These are phyloP conservation scores for Drosophila ananassae DNA, from an alignment of 1,140 invertebrate genomes.

Conservation along the genomic window DNA sequence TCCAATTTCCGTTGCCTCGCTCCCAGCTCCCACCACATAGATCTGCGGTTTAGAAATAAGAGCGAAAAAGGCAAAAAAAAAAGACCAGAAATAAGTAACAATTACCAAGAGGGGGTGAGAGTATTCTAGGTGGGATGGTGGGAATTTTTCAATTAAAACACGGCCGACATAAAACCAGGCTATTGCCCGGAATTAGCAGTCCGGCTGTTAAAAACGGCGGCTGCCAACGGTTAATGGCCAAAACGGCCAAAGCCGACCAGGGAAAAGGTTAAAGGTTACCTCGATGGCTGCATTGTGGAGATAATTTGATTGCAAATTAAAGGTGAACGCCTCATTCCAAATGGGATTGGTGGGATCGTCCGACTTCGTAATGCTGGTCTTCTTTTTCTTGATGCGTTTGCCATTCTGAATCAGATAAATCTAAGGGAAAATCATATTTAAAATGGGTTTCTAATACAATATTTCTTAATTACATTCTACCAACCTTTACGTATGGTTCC, in stretches of 20 bases:
- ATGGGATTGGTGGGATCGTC: slow-evolving; percentile 95
- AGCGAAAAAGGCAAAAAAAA: slow-evolving; percentile 1
- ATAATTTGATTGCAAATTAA: slow-evolving; percentile 91
- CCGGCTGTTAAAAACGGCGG: slow-evolving; percentile 33
- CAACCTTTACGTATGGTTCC: slow-evolving; percentile 95
- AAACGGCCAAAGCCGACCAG: neutral
- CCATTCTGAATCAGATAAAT: slow-evolving; percentile 93
- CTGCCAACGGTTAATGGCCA: slow-evolving; percentile 15
- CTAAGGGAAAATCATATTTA: slow-evolving; percentile 37
- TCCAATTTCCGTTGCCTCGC: slow-evolving; percentile 87
- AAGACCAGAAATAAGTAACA: slow-evolving; percentile 1
- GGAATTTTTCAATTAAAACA: slow-evolving; percentile 50
- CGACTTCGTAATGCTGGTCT: slow-evolving; percentile 94
- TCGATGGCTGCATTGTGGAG: slow-evolving; percentile 90
- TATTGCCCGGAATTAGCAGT: slow-evolving; percentile 35
- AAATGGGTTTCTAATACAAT: neutral
- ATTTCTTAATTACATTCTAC: neutral
- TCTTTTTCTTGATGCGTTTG: slow-evolving; percentile 94
- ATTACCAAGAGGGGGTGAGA: neutral
- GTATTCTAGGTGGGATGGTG: neutral
- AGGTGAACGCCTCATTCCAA: slow-evolving; percentile 97
- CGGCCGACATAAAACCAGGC: slow-evolving; percentile 37
- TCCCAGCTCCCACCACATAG: slow-evolving; percentile 84
- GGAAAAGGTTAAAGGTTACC: slow-evolving; percentile 84
- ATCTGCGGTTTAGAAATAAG: slow-evolving; percentile 78